These are phyloP conservation scores for Laupala kohalensis DNA, from an alignment of 1,140 invertebrate species.

Conservation along the genomic window DNA sequence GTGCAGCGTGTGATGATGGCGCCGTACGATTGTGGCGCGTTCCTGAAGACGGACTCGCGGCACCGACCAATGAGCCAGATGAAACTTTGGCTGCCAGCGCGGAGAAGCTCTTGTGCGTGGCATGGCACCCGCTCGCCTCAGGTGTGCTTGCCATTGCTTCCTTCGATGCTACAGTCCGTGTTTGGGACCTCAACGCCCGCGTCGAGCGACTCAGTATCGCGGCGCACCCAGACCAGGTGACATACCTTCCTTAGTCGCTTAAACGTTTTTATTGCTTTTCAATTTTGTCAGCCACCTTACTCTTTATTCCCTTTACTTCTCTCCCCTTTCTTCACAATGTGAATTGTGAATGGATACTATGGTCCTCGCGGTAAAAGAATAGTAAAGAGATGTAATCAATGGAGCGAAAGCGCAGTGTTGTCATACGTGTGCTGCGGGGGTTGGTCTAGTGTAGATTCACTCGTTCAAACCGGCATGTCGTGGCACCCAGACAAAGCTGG, in stretches of 20 bases:
- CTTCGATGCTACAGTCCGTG: conserved; percentile 77
- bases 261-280: too few species aligned
- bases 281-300: not conserved
- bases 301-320: not conserved
- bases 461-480: too few species aligned
- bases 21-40: conserved; percentile 75
- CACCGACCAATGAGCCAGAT: conserved; percentile 50
- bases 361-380: too few species aligned
- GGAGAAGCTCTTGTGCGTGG: conserved; percentile 83
- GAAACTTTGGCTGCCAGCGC: conserved; percentile 52
- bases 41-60: conserved; percentile 50
- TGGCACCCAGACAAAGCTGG: too few species aligned
- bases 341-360: too few species aligned
- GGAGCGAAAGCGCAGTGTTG: too few species aligned
- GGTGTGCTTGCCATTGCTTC: conserved; percentile 75
- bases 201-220: conserved; percentile 38
- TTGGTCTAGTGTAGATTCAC: too few species aligned
- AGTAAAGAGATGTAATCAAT: too few species aligned
- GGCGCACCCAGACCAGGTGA: conserved; percentile 58
- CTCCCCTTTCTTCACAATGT: too few species aligned
- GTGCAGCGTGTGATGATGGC: conserved; percentile 76
- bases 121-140: conserved; percentile 77
- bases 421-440: too few species aligned
- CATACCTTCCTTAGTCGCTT: too few species aligned
- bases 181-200: conserved; percentile 57